phyloP scores from a whole-genome alignment of 2,797 vertebrate species.

The Falco concolor region DNA sequence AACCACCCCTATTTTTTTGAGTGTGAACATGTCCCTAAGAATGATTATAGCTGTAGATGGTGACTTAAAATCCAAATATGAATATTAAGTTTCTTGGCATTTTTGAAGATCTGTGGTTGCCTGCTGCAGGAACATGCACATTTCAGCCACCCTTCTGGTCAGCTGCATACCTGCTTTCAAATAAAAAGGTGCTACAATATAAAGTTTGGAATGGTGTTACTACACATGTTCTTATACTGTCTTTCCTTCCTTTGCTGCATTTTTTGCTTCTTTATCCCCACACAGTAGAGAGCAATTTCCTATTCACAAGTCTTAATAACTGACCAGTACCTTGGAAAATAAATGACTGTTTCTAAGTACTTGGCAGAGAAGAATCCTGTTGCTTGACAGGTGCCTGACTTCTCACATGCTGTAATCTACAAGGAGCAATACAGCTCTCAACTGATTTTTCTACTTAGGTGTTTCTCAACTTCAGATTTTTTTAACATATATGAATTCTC shows the following conservation, averaged over 20 bases:
- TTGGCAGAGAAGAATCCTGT: neutral
- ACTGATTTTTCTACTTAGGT: neutral
- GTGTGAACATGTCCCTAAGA: neutral
- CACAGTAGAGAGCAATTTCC: neutral
- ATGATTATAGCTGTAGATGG: neutral
- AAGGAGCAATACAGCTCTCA: neutral
- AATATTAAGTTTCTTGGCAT: neutral
- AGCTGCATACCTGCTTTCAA: neutral
- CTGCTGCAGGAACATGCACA: neutral
- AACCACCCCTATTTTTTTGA: neutral
- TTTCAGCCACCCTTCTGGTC: neutral
- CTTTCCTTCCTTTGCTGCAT: neutral
- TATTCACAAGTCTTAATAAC: neutral
- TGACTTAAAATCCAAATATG: neutral
- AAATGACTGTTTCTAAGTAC: neutral
- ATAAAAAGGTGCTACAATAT: neutral
- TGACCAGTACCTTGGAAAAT: neutral
- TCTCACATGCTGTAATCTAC: neutral
- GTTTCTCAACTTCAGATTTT: neutral
- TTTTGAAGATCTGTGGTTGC: neutral
- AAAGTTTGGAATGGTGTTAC: neutral
- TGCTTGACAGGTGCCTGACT: neutral
- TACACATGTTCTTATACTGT: neutral
- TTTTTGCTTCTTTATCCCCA: neutral
- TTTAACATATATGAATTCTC: neutral